Evolutionary conservation across 2,113 vertebrate genomes (phyloP).

Genomic region (Ceyx cyanopectus): DNA sequence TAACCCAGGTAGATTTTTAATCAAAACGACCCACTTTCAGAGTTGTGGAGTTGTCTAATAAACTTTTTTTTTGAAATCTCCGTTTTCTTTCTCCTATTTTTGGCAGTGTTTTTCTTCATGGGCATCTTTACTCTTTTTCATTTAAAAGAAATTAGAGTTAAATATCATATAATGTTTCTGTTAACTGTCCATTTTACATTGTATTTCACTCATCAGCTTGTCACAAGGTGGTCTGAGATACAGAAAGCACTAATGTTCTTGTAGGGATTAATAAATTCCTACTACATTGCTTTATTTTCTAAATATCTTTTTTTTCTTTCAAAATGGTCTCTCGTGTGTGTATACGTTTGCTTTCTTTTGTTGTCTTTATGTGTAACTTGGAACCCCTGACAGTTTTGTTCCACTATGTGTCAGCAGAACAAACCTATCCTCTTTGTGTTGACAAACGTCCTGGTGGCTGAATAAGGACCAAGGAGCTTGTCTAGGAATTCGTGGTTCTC

Average conservation of each 20-base stretch:
- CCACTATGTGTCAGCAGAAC: not conserved
- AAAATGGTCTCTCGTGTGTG: rapidly evolving
- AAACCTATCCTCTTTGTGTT: not conserved
- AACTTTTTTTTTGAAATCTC: not conserved
- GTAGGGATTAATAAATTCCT: not conserved
- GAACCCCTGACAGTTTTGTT: not conserved
- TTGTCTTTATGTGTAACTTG: not conserved
- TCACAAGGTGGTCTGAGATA: not conserved
- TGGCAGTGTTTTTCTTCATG: not conserved
- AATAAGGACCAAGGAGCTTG: not conserved
- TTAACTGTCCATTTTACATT: not conserved
- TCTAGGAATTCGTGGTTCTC: not conserved
- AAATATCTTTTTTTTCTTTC: not conserved
- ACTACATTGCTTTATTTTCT: not conserved
- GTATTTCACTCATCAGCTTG: not conserved
- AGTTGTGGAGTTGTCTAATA: not conserved
- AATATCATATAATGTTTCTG: not conserved
- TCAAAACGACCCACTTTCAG: not conserved
- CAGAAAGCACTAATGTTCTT: not conserved
- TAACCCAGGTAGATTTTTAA: not conserved
- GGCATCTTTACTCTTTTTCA: not conserved
- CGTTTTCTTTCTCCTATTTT: not conserved
- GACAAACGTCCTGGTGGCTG: not conserved
- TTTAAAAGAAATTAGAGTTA: not conserved
- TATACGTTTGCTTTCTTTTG: not conserved